Percentiles rank a stretch among this genome's conserved stretches.
These are phyloP conservation scores for Phengaris alcon DNA, from an alignment of 2,888 invertebrate species.

Conservation along the genomic window DNA sequence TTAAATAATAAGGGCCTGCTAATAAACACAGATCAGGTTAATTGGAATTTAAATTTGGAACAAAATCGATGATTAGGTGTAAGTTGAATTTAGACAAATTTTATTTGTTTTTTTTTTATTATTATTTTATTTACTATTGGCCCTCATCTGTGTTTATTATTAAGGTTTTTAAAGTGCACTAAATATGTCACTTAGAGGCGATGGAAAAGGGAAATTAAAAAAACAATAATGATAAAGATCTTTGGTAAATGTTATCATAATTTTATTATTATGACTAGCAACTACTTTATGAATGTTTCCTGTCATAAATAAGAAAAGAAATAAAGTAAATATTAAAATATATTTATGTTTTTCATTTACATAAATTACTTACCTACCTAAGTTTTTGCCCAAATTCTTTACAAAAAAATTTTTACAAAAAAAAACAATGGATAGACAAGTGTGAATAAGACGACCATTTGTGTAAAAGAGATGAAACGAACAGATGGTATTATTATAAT, in stretches of 20 bases:
- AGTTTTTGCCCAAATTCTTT: not conserved
- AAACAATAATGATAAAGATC: constrained; percentile 50
- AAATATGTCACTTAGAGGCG: constrained; percentile 43
- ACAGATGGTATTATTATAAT: not conserved
- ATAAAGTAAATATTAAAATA: constrained; percentile 67
- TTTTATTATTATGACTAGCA: constrained; percentile 71
- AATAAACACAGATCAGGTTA: constrained; percentile 7
- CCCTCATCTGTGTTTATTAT: constrained; percentile 7
- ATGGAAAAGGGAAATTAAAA: constrained; percentile 44
- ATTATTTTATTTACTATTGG: not conserved
- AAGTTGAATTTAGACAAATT: not conserved
- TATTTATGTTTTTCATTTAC: constrained; percentile 30
- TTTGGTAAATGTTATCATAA: constrained; percentile 72
- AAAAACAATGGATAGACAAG: not conserved
- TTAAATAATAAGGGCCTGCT: not conserved
- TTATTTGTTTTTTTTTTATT: not conserved
- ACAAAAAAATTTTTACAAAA: not conserved
- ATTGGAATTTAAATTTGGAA: not conserved
- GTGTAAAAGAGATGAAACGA: not conserved
- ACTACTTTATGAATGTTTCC: constrained; percentile 76
- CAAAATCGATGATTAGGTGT: not conserved
- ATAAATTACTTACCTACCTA: not conserved
- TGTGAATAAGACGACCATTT: not conserved
- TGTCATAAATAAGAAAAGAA: constrained; percentile 68
- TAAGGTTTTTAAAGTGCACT: not conserved